Percentiles rank a stretch among this genome's conserved stretches.
These are phyloP conservation scores for Drosophila chauvacae DNA, from an alignment of 1,140 invertebrate species.

Conservation along the genomic window DNA sequence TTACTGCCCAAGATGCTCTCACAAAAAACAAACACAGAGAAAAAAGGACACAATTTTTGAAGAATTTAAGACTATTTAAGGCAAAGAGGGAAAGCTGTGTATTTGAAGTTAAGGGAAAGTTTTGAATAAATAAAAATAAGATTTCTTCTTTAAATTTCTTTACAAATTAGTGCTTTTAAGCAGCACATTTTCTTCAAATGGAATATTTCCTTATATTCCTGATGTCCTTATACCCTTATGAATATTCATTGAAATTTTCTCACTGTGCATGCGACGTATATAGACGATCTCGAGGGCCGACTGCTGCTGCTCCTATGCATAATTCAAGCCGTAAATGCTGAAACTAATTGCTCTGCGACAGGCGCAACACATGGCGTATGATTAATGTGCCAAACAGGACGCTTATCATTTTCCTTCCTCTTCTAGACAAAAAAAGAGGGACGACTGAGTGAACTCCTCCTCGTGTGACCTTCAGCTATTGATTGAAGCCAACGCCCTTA, in stretches of 20 bases:
- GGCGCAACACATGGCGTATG: constrained; percentile 75
- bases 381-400: constrained; percentile 60
- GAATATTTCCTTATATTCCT: background rate
- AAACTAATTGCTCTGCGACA: constrained; percentile 50
- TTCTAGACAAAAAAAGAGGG: background rate
- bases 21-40: background rate
- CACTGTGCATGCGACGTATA: background rate
- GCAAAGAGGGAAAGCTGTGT: background rate
- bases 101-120: rapidly evolving
- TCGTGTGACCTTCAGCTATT: constrained; percentile 72
- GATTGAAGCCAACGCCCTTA: constrained; percentile 71
- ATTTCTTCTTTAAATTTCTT: background rate
- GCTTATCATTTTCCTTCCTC: constrained; percentile 57
- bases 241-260: constrained; percentile 3
- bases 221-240: background rate
- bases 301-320: constrained; percentile 48
- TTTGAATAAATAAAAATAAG: background rate
- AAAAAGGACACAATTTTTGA: background rate
- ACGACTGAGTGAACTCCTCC: background rate
- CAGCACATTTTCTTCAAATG: background rate
- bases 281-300: constrained; percentile 37
- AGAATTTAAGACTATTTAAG: background rate
- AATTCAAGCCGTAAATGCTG: constrained; percentile 41
- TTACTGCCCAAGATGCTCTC: constrained; percentile 56
- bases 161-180: background rate